These are phyloP conservation scores for Dissostichus mawsoni DNA, from an alignment of 2,113 vertebrate species.

Conservation along the genomic window DNA sequence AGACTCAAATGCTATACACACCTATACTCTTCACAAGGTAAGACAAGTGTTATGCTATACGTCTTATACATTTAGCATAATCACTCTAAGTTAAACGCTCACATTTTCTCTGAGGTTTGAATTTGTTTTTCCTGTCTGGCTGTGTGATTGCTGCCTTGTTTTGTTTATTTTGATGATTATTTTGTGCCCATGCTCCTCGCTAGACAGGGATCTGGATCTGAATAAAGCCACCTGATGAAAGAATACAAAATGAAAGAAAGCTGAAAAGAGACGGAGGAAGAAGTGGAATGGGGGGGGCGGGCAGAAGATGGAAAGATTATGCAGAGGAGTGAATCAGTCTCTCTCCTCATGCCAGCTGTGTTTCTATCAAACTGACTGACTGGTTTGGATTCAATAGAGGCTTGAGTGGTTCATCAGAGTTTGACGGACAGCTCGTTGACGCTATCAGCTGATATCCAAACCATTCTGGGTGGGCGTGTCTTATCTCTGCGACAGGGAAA, in stretches of 20 bases:
- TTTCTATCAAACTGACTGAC: slow-evolving; percentile 26
- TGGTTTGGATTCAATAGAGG: slow-evolving; percentile 30
- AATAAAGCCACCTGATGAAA: slow-evolving; percentile 19
- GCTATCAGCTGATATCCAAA: slow-evolving; percentile 42
- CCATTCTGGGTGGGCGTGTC: slow-evolving; percentile 47
- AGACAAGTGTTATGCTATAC: neutral
- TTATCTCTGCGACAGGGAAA: slow-evolving; percentile 54
- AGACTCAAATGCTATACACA: slow-evolving; percentile 2
- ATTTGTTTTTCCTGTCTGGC: slow-evolving; percentile 26
- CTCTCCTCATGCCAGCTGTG: slow-evolving; percentile 24
- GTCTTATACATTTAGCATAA: neutral
- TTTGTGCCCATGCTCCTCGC: neutral
- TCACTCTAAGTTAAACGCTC: slow-evolving; percentile 2
- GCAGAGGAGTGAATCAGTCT: slow-evolving; percentile 33
- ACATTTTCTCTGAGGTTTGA: slow-evolving; percentile 14
- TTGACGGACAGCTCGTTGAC: slow-evolving; percentile 43
- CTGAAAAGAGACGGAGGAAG: slow-evolving; percentile 3
- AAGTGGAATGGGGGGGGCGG: neutral
- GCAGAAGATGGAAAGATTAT: neutral
- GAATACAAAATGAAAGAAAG: slow-evolving; percentile 20
- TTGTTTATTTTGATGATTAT: slow-evolving; percentile 37
- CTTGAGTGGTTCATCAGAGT: slow-evolving; percentile 16
- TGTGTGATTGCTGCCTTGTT: slow-evolving; percentile 17
- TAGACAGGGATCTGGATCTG: slow-evolving; percentile 18
- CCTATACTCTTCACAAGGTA: neutral